A percentile compares a stretch with the other conserved stretches of the same genome.
These are phyloP conservation scores for Mus spretus DNA, from an alignment of 2,797 vertebrate species.

Conservation along the genomic window DNA sequence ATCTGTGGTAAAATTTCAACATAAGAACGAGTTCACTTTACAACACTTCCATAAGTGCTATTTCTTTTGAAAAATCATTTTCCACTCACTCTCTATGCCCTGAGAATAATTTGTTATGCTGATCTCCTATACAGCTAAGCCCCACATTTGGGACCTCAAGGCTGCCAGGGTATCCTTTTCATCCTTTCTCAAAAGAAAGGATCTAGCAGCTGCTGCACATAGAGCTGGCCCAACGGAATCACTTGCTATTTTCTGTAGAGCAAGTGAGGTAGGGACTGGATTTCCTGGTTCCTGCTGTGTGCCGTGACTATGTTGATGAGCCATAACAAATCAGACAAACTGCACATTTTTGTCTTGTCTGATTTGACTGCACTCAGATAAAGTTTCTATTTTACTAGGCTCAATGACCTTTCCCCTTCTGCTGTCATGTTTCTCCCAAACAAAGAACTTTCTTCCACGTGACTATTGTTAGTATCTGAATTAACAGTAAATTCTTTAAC, in stretches of 20 bases:
- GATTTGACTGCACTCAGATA: slow-evolving; percentile 37
- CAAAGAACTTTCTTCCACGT: slow-evolving; percentile 45
- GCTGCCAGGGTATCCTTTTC: background rate
- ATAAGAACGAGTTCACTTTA: background rate
- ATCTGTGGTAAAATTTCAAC: background rate
- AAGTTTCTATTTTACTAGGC: slow-evolving; percentile 60
- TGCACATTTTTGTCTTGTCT: slow-evolving; percentile 68
- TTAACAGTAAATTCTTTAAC: slow-evolving; percentile 66
- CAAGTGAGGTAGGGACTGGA: background rate
- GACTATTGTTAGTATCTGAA: slow-evolving; percentile 57
- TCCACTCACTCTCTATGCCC: background rate
- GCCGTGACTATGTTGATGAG: slow-evolving; percentile 31
- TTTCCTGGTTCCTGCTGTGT: slow-evolving; percentile 61
- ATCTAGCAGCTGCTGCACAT: background rate
- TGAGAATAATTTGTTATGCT: background rate
- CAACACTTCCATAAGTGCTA: background rate
- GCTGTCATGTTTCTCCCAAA: slow-evolving; percentile 50
- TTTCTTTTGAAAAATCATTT: background rate
- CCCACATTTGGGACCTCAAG: background rate
- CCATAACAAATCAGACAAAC: slow-evolving; percentile 65
- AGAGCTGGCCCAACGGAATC: background rate
- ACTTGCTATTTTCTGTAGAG: slow-evolving; percentile 33
- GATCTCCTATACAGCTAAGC: background rate
- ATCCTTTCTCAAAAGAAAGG: slow-evolving; percentile 6
- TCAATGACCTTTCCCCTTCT: slow-evolving; percentile 35